These are phyloP conservation scores for Malacoctenus gilli DNA, from an alignment of 2,797 vertebrate species.

Conservation along the genomic window DNA sequence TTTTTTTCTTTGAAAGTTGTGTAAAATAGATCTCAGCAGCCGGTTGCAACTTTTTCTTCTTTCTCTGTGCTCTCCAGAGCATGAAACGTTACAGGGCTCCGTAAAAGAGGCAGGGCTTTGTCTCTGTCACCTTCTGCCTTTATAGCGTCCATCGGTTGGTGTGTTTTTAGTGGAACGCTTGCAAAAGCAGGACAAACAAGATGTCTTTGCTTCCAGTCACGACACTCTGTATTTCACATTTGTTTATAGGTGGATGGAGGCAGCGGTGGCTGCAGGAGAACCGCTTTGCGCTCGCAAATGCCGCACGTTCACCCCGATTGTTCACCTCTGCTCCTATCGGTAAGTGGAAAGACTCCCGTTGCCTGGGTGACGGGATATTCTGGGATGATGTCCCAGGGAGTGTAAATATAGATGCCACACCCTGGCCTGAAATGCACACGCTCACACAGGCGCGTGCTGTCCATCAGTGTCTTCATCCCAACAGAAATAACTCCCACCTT, in stretches of 20 bases:
- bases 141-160: constrained; percentile 33
- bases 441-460: constrained; percentile 5
- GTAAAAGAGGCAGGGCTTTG: constrained; percentile 33
- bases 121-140: constrained; percentile 42
- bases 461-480: constrained; percentile 20
- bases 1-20: neutral
- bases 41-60: constrained; percentile 1
- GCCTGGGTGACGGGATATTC: constrained; percentile 62
- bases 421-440: constrained; percentile 43
- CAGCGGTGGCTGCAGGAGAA: neutral
- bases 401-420: constrained; percentile 74
- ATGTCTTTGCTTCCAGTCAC: constrained; percentile 12
- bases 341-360: constrained; percentile 55
- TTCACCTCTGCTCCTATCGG: constrained; percentile 50
- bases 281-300: neutral
- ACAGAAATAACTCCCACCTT: constrained; percentile 16
- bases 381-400: constrained; percentile 58
- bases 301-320: neutral
- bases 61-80: constrained; percentile 17
- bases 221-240: constrained; percentile 9
- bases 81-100: neutral
- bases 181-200: constrained; percentile 21
- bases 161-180: constrained; percentile 16
- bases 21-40: constrained; percentile 16
- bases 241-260: constrained; percentile 24